Conservation (phyloP, 1,140 invertebrate genomes). For the Orchesella cincta region DNA sequence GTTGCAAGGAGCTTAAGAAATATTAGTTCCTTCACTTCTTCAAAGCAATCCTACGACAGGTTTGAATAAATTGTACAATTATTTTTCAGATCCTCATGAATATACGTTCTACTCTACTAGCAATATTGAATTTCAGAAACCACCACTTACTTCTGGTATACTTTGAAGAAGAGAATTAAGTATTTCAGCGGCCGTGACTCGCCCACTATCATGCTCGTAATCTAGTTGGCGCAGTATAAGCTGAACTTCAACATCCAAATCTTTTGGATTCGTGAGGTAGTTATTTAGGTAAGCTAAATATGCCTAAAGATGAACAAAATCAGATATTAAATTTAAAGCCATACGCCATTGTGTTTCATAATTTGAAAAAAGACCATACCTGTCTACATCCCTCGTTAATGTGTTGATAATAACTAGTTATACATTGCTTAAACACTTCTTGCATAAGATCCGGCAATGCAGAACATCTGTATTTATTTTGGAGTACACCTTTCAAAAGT, state of each 20-base stretch:
- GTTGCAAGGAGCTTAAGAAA: conserved; percentile 29
- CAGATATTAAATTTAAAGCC: background rate
- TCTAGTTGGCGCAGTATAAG: conserved; percentile 29
- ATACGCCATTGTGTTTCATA: background rate
- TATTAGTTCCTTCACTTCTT: conserved; percentile 30
- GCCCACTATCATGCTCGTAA: conserved; percentile 30
- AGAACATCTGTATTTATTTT: conserved; percentile 27
- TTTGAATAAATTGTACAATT: background rate
- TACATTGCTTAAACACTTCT: conserved; percentile 35
- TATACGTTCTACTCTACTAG: no score
- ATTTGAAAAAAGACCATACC: conserved; percentile 2
- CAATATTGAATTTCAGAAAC: background rate
- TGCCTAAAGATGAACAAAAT: conserved; percentile 6
- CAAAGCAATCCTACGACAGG: conserved; percentile 9
- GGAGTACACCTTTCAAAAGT: conserved; percentile 36
- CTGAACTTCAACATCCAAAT: conserved; percentile 25
- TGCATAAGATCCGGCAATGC: conserved; percentile 33
- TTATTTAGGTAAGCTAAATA: conserved; percentile 33
- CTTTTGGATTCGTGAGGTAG: conserved; percentile 32
- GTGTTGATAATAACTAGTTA: conserved; percentile 34
- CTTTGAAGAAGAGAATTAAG: conserved; percentile 16
- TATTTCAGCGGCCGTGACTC: conserved; percentile 18
- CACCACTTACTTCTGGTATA: conserved; percentile 27
- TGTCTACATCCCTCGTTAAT: conserved; percentile 37
- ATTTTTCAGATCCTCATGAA: background rate